A percentile compares a stretch with the other conserved stretches of the same genome.
Conservation (phyloP, 2,888 invertebrate genomes). For the Drosophila birchii region DNA sequence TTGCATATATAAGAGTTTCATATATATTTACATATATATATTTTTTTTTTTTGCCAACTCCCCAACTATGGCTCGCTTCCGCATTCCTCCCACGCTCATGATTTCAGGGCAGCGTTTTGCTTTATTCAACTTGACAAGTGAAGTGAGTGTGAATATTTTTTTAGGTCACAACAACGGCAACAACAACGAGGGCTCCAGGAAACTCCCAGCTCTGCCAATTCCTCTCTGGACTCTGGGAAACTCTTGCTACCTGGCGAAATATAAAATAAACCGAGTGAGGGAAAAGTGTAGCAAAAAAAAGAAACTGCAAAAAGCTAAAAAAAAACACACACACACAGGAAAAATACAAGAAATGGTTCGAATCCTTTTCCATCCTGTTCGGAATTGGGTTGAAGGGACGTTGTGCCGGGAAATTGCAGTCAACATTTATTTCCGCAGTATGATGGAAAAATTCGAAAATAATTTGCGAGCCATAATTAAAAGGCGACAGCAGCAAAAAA, state of each 20-base stretch:
- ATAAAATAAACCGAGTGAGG: constrained; percentile 32
- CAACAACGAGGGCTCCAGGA: constrained; percentile 19
- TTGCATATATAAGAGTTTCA: constrained; percentile 26
- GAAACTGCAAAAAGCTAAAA: constrained; percentile 17
- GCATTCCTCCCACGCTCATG: constrained; percentile 13
- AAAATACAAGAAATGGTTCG: constrained; percentile 65
- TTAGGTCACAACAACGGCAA: constrained; percentile 73
- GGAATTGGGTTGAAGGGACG: constrained; percentile 29
- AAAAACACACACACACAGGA: constrained; percentile 39
- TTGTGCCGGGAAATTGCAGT: constrained; percentile 67
- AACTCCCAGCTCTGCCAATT: constrained; percentile 23
- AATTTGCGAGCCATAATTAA: constrained; percentile 78
- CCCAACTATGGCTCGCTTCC: constrained; percentile 17
- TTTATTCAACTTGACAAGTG: constrained; percentile 77
- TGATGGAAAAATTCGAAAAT: constrained; percentile 79
- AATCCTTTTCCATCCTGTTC: constrained; percentile 76
- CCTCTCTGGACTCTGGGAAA: constrained; percentile 58
- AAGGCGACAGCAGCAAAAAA: constrained; percentile 61
- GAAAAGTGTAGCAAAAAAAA: constrained; percentile 16
- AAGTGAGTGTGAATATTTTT: constrained; percentile 79
- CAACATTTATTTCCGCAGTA: constrained; percentile 75
- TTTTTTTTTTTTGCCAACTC: constrained; percentile 32
- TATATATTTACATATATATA: constrained; percentile 22
- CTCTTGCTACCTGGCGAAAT: constrained; percentile 53
- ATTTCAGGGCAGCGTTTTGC: constrained; percentile 37